phyloP scores from a whole-genome alignment of 2,888 invertebrate genomes.

The Tenthredo distinguenda region DNA sequence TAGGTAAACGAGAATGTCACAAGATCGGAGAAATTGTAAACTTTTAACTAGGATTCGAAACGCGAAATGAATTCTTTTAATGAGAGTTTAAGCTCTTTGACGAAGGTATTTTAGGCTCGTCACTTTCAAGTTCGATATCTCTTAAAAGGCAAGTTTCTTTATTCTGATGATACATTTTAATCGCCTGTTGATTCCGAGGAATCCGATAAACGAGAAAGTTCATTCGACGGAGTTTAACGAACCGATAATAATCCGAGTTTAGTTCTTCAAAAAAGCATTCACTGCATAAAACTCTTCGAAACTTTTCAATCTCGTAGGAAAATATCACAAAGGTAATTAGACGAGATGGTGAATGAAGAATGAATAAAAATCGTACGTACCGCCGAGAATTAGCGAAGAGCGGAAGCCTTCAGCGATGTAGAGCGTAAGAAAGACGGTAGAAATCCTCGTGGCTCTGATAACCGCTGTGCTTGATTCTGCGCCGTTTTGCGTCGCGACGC shows the following conservation, averaged over 20 bases:
- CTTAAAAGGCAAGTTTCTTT: neutral
- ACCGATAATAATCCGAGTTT: neutral
- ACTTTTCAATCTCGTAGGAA: neutral
- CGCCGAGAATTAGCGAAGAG: slow-evolving; percentile 5
- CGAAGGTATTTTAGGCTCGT: neutral
- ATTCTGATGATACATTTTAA: neutral
- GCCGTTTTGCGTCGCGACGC: slow-evolving; percentile 43
- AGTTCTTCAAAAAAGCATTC: neutral
- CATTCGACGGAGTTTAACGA: neutral
- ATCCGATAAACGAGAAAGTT: neutral
- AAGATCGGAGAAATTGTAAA: neutral
- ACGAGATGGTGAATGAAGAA: neutral
- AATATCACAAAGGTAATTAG: neutral
- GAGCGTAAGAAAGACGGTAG: slow-evolving; percentile 29
- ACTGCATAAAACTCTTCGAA: neutral
- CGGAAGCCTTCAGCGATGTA: slow-evolving; percentile 35
- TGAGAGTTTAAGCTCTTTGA: neutral
- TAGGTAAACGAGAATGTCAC: neutral
- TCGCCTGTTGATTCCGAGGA: neutral
- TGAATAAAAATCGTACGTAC: slow-evolving; percentile 28
- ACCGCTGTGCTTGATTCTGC: slow-evolving; percentile 45
- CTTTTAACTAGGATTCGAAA: neutral
- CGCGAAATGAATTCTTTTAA: neutral
- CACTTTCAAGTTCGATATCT: neutral
- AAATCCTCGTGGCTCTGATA: slow-evolving; percentile 38